Evolutionary conservation across 2,797 vertebrate species (phyloP).

Genomic region (Euthynnus affinis): DNA sequence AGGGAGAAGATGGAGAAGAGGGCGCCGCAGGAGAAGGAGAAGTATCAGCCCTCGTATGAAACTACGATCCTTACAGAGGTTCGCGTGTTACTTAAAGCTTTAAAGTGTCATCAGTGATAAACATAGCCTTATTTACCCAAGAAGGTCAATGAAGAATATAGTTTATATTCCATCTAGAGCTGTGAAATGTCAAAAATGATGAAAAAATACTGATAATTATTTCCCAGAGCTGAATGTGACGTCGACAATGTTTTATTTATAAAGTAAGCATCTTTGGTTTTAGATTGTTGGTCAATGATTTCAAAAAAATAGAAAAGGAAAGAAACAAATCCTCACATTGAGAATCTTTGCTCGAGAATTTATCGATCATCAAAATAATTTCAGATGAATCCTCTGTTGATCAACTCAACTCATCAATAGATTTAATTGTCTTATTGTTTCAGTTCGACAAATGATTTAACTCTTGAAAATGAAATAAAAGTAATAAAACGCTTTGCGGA

Average conservation of each 20-base stretch:
- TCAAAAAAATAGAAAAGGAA: no score
- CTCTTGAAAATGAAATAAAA: neutral
- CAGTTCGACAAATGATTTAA: neutral
- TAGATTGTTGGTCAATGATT: no score
- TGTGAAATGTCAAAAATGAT: no score
- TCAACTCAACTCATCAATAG: no score
- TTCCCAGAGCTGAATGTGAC: no score
- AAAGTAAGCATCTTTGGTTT: no score
- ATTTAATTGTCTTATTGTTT: neutral
- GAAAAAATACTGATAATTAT: no score
- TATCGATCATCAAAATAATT: neutral
- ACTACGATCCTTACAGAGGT: constrained; percentile 89
- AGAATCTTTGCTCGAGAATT: neutral
- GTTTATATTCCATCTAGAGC: neutral
- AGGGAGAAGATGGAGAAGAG: constrained; percentile 91
- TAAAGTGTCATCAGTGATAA: neutral
- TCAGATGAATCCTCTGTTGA: neutral
- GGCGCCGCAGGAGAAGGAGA: constrained; percentile 88
- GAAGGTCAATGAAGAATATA: neutral
- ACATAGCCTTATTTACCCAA: neutral
- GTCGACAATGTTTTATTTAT: no score
- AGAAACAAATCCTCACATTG: neutral
- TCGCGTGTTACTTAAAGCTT: constrained; percentile 2
- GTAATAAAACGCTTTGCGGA: no score
- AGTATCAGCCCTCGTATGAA: constrained; percentile 89